A percentile compares a stretch with the other conserved stretches of the same genome.
These are phyloP conservation scores for Acanthosepion esculentum DNA, from an alignment of 2,888 invertebrate species.

Conservation along the genomic window DNA sequence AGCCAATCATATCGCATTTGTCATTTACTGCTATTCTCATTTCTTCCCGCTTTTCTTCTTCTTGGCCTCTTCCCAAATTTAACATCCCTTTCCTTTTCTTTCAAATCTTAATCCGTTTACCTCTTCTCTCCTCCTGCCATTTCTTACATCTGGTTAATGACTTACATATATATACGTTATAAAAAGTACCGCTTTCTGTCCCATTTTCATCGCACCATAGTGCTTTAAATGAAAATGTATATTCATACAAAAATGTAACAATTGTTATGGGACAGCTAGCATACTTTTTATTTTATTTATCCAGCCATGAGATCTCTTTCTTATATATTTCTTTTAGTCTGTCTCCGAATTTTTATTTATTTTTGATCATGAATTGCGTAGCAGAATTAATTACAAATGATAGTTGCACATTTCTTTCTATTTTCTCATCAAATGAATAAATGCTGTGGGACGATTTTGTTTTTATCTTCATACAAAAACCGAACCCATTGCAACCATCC, in stretches of 20 bases:
- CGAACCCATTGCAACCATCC: not conserved
- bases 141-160: not conserved
- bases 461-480: not conserved
- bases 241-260: no score
- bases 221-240: no score
- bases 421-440: not conserved
- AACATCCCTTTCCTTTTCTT: not conserved
- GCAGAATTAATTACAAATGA: no score
- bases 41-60: no score
- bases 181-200: not conserved
- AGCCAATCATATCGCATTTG: not conserved
- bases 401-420: no score
- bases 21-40: not conserved
- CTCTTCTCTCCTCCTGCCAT: not conserved
- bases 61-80: no score
- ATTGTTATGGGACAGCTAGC: no score
- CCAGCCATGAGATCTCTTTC: not conserved
- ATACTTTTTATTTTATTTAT: no score
- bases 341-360: not conserved
- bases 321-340: not conserved
- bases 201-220: not conserved
- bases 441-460: not conserved
- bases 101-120: not conserved
- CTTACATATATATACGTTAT: not conserved
- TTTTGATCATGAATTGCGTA: not conserved